Percentiles rank a stretch among this genome's conserved stretches.
Evolutionary conservation across 2,113 vertebrate species (phyloP).

Genomic region (Rissa tridactyla): DNA sequence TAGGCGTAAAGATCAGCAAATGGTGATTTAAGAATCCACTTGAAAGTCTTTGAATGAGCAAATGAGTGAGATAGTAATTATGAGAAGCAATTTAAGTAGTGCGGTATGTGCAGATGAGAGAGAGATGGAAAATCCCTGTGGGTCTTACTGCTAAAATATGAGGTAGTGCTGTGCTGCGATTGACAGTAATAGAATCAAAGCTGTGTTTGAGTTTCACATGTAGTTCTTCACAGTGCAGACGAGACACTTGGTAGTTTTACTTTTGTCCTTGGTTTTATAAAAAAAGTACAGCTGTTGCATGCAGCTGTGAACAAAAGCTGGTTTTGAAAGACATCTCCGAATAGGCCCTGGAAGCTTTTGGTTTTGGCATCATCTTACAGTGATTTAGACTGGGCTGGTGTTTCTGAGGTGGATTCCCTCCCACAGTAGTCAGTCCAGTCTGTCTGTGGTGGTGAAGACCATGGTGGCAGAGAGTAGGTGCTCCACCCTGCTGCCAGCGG

Average conservation of each 20-base stretch:
- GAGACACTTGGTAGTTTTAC: not conserved
- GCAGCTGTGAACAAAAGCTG: not conserved
- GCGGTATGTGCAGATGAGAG: not conserved
- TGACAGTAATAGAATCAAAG: not conserved
- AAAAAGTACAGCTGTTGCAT: not conserved
- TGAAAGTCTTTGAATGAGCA: slow-evolving; percentile 22
- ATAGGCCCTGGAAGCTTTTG: not conserved
- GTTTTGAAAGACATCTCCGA: not conserved
- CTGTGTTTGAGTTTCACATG: not conserved
- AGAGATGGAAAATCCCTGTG: not conserved
- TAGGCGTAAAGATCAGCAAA: slow-evolving; percentile 13
- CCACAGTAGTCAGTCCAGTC: not conserved
- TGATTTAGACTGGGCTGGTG: not conserved
- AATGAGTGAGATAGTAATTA: not conserved
- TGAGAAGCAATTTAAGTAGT: not conserved
- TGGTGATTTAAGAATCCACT: slow-evolving; percentile 17
- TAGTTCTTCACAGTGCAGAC: not conserved
- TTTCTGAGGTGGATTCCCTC: not conserved
- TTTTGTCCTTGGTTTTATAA: not conserved
- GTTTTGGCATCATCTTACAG: not conserved
- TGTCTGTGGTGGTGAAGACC: not conserved
- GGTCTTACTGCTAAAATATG: not conserved
- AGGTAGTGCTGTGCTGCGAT: not conserved
- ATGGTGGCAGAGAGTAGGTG: not conserved
- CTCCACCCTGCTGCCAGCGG: not conserved